Conservation (phyloP, 2,888 invertebrate species). For the Ochlodes sylvanus region DNA sequence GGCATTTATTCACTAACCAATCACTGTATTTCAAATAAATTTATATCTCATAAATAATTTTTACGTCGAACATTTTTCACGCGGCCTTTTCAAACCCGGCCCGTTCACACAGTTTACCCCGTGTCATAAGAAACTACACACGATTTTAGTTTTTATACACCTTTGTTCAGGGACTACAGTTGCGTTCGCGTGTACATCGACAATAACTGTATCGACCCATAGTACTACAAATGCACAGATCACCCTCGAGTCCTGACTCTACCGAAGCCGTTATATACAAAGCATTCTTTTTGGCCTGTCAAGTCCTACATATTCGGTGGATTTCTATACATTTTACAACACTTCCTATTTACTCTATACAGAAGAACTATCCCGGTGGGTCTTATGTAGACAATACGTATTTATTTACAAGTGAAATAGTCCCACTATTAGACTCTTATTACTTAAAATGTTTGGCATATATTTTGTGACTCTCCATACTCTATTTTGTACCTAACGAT, state of each 20-base stretch:
- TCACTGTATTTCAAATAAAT: background rate
- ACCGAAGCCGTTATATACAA: slow-evolving; percentile 71
- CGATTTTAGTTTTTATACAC: slow-evolving; percentile 16
- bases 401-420: slow-evolving; percentile 71
- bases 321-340: slow-evolving; percentile 52
- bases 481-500: slow-evolving; percentile 72
- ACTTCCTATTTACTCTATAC: slow-evolving; percentile 53
- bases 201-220: slow-evolving; percentile 39
- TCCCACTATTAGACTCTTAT: slow-evolving; percentile 61
- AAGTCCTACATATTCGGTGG: slow-evolving; percentile 74
- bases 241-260: slow-evolving; percentile 43
- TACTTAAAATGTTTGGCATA: slow-evolving; percentile 77
- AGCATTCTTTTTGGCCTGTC: slow-evolving; percentile 77
- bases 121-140: slow-evolving; percentile 24
- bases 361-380: slow-evolving; percentile 77
- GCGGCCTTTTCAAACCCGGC: slow-evolving; percentile 12
- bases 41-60: background rate
- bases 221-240: slow-evolving; percentile 40
- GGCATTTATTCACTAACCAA: slow-evolving; percentile 27
- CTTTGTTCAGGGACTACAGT: slow-evolving; percentile 23
- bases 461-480: slow-evolving; percentile 81
- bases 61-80: background rate
- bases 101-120: slow-evolving; percentile 6
- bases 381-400: slow-evolving; percentile 68
- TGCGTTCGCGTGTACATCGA: slow-evolving; percentile 22